Percentiles rank a stretch among this genome's conserved stretches.
Conservation (phyloP, 2,888 invertebrate genomes). For the Norana najaformis region DNA sequence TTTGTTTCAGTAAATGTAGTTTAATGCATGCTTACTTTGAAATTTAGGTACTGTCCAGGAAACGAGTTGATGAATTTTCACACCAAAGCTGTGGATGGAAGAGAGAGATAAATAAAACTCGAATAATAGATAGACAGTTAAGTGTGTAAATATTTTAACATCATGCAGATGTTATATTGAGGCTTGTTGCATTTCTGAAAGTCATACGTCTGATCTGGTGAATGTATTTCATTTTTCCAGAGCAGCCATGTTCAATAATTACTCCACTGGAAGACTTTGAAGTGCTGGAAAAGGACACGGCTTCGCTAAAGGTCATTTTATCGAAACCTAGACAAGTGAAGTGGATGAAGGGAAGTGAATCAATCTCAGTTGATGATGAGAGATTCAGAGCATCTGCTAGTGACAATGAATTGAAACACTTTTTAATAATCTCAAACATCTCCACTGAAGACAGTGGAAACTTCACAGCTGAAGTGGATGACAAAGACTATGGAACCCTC, state of each 20-base stretch:
- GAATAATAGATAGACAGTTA: too few relatives aligned
- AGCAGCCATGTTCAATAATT: slow-evolving; percentile 29
- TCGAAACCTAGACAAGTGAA: slow-evolving; percentile 78
- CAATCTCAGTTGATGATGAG: slow-evolving; percentile 66
- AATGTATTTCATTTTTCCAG: neutral
- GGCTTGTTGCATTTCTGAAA: too few relatives aligned
- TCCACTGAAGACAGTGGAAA: slow-evolving; percentile 74
- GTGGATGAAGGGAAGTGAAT: slow-evolving; percentile 67
- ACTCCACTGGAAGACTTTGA: slow-evolving; percentile 40
- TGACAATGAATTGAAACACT: slow-evolving; percentile 45
- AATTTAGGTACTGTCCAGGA: too few relatives aligned
- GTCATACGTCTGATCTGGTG: neutral
- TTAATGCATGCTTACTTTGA: too few relatives aligned
- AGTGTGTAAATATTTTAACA: too few relatives aligned
- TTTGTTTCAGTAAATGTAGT: too few relatives aligned
- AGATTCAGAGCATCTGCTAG: slow-evolving; percentile 45
- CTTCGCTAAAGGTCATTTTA: slow-evolving; percentile 71
- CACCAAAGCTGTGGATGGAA: too few relatives aligned
- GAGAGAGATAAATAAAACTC: too few relatives aligned
- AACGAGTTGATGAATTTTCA: too few relatives aligned
- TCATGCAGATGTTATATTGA: too few relatives aligned
- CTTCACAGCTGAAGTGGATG: slow-evolving; percentile 42
- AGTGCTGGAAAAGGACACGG: slow-evolving; percentile 44
- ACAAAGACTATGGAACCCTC: slow-evolving; percentile 67
- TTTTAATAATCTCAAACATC: slow-evolving; percentile 82